Evolutionary conservation across 30 jellyfish, hydroid and myxozoan species (phyloP), one percentile per base, ranked within the genome.

Genomic region (Hydractinia echinata): DNA sequence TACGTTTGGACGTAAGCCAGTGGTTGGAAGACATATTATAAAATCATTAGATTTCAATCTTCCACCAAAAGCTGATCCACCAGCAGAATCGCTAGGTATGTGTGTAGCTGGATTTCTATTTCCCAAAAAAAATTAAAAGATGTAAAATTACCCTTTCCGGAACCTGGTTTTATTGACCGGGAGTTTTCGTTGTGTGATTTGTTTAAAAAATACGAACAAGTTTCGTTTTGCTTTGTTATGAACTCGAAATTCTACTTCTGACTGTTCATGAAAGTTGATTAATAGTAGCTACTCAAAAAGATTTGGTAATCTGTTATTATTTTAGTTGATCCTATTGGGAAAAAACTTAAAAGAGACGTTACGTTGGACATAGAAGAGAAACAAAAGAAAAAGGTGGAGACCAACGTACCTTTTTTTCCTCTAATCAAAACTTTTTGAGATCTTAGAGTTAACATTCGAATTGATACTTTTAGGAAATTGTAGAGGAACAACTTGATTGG

Each of bases 1-100:
- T 66, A 86, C 97, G 7, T 91, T 91, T 76, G 97, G 97, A 6
- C 91, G 97, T 6, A 91, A 91, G 66, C 97, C 97, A 62, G 84
- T 90, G 1, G 96, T 91, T 39, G 97, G 97, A 6, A 77, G 94
- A 72, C 97, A 91, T 69, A 95, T 86, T 11, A 52, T 91, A 84
- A 91, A 91, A 73, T 91, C 97, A 5, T 52, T 91, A 64, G 96
- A 89, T 55, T 76, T 74, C 3, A 84, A 76, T 58, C 87, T 70
- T 60, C 95, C 83, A 20, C 86, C 86, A 7, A 53, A 15, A 39
- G 87, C 89, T 10, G 86, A 69, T 71, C 66, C 85, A 44, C 87
- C 87, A 5, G 89, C 87, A 14, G 89, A 82, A 60, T 21, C 44
- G 44, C 44, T 30, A 19, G 5, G 61, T 61, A 61, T 54, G 87